Conservation (phyloP, 2,113 vertebrate species). For the Catharus minimus region DNA sequence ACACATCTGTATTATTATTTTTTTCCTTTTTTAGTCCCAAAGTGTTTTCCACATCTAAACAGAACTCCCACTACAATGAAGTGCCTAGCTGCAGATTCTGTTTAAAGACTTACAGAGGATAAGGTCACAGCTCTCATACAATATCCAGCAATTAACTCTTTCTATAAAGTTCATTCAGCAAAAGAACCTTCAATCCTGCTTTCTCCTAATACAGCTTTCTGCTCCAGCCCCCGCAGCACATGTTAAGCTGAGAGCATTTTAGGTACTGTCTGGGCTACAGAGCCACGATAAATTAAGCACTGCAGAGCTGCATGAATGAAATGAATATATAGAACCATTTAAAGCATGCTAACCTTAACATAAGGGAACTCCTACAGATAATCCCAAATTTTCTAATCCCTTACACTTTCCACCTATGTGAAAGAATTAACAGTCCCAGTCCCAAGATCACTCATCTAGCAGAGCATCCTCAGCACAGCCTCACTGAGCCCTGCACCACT, state of each 20-base stretch:
- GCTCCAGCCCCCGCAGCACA: not conserved
- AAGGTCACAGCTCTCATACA: not conserved
- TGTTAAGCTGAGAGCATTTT: not conserved
- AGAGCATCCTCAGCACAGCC: not conserved
- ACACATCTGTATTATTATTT: not conserved
- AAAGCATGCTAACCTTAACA: rapidly evolving
- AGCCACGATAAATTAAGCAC: not conserved
- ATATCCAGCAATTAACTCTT: conserved; percentile 22
- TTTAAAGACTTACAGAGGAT: not conserved
- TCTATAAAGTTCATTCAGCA: not conserved
- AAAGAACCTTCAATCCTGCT: not conserved
- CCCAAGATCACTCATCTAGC: not conserved
- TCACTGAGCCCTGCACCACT: rapidly evolving
- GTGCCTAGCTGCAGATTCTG: not conserved
- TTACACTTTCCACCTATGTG: not conserved
- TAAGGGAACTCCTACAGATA: not conserved
- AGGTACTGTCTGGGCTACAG: not conserved
- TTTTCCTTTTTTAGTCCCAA: not conserved
- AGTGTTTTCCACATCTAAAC: not conserved
- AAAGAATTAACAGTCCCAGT: not conserved
- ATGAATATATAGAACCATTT: not conserved
- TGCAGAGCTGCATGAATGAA: not conserved
- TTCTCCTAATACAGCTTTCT: not conserved
- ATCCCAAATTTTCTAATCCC: not conserved
- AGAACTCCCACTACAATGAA: not conserved